A percentile compares a stretch with the other conserved stretches of the same genome.
These are phyloP conservation scores for Stercorarius parasiticus DNA, from an alignment of 2,113 vertebrate species.

Conservation along the genomic window DNA sequence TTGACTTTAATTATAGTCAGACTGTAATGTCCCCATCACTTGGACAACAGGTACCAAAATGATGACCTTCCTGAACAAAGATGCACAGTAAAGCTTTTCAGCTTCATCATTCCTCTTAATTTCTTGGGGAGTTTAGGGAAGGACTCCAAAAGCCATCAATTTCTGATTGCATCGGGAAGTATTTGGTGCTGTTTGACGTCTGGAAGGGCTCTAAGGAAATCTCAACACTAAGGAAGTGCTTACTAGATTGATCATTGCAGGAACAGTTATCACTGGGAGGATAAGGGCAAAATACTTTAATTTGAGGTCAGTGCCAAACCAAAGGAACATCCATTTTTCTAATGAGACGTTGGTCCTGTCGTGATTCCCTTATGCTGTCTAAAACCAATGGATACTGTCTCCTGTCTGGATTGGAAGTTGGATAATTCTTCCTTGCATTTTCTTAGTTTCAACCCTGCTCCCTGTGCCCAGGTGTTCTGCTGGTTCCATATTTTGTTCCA, in stretches of 20 bases:
- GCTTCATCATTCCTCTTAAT: background rate
- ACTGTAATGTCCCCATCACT: background rate
- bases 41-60: background rate
- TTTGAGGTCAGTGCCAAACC: background rate
- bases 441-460: background rate
- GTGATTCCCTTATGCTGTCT: background rate
- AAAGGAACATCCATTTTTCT: background rate
- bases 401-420: background rate
- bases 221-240: background rate
- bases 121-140: background rate
- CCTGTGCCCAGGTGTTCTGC: background rate
- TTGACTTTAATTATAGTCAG: background rate
- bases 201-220: background rate
- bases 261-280: background rate
- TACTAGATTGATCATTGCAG: background rate
- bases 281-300: background rate
- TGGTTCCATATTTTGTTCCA: background rate
- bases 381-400: background rate
- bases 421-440: background rate
- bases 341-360: background rate
- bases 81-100: background rate
- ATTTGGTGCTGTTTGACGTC: background rate
- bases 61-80: background rate
- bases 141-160: background rate
- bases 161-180: background rate